phyloP scores from a whole-genome alignment of 37 sponge, comb jelly and placozoan genomes.

The Lycopodina hypogea region DNA sequence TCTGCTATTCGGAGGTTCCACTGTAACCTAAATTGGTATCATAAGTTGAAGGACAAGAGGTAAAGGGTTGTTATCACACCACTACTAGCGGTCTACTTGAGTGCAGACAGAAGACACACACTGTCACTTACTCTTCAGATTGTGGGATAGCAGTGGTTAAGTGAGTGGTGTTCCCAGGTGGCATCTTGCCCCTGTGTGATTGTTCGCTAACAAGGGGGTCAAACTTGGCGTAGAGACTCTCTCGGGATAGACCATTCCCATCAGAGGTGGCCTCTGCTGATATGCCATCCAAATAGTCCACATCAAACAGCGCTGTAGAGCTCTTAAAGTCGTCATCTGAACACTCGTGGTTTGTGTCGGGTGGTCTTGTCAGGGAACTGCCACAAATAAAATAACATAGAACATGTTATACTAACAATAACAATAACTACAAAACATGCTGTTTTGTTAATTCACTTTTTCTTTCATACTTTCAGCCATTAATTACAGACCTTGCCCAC shows the following conservation, averaged over 20 bases:
- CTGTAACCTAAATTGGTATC: no score
- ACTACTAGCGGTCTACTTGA: neutral
- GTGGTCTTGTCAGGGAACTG: neutral
- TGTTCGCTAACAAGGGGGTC: slow-evolving; percentile 68
- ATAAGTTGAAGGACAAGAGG: no score
- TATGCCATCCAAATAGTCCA: slow-evolving; percentile 56
- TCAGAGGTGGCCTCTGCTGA: neutral
- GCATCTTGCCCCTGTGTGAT: slow-evolving; percentile 10
- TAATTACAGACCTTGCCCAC: no score
- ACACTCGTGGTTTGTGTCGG: slow-evolving; percentile 15
- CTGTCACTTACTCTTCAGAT: slow-evolving; percentile 16
- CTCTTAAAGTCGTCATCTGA: slow-evolving; percentile 60
- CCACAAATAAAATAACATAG: neutral
- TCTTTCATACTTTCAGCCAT: no score
- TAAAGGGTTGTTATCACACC: no score
- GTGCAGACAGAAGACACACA: neutral
- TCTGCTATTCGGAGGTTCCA: no score
- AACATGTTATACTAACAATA: neutral
- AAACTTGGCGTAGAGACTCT: slow-evolving; percentile 87
- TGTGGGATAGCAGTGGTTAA: neutral
- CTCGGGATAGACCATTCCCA: slow-evolving; percentile 56
- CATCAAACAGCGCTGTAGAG: slow-evolving; percentile 52
- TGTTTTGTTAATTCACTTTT: no score
- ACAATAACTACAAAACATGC: neutral
- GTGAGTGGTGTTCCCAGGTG: neutral